These are phyloP conservation scores for Ctenopoma kingsleyae DNA, from an alignment of 2,797 vertebrate species.

Conservation along the genomic window DNA sequence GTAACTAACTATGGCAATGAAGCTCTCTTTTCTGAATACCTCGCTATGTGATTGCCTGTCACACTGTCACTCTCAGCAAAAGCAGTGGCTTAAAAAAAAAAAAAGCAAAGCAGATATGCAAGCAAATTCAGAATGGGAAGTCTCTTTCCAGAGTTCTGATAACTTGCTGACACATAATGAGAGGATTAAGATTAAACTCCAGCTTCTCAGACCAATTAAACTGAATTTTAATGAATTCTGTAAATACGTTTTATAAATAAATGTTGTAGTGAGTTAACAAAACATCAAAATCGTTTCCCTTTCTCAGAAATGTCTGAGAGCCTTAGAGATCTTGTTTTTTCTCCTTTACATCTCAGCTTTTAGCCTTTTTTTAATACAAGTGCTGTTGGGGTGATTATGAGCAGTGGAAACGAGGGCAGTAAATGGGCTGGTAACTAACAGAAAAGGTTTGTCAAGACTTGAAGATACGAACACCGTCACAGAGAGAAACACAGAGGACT, in stretches of 20 bases:
- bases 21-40: slow-evolving; percentile 14
- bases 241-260: slow-evolving; percentile 34
- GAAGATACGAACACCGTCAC: not conserved
- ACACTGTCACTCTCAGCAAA: slow-evolving; percentile 10
- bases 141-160: slow-evolving; percentile 33
- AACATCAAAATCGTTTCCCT: slow-evolving; percentile 14
- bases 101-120: slow-evolving; percentile 30
- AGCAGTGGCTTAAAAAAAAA: slow-evolving; percentile 23
- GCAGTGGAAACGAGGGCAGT: slow-evolving; percentile 52
- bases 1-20: slow-evolving; percentile 1
- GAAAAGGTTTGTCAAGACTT: slow-evolving; percentile 33
- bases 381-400: slow-evolving; percentile 59
- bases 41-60: not conserved
- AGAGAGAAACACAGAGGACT: not conserved
- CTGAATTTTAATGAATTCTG: slow-evolving; percentile 45
- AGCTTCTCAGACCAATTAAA: slow-evolving; percentile 45
- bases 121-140: slow-evolving; percentile 47
- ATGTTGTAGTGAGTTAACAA: slow-evolving; percentile 32
- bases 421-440: slow-evolving; percentile 16
- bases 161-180: slow-evolving; percentile 56
- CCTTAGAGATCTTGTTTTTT: slow-evolving; percentile 47
- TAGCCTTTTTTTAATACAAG: slow-evolving; percentile 35
- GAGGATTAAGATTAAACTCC: slow-evolving; percentile 51
- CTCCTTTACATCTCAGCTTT: slow-evolving; percentile 47
- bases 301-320: slow-evolving; percentile 19